Conservation (phyloP, 1,140 invertebrate genomes). For the Arion vulgaris region DNA sequence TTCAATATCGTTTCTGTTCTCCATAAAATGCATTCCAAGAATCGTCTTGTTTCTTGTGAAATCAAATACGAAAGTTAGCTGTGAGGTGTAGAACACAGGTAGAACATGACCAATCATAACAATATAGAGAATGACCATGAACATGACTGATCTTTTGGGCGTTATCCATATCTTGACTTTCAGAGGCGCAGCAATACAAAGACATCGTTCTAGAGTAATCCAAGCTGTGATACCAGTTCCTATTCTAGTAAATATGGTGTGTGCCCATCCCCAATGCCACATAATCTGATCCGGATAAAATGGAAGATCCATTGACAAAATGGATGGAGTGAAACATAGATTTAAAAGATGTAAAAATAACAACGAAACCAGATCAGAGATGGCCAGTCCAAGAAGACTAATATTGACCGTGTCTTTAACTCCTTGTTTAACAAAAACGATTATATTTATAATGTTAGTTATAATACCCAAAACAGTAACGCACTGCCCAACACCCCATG, state of each 20-base stretch:
- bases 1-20: not conserved
- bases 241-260: not conserved
- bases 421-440: not conserved
- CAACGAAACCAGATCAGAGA: not conserved
- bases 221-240: not conserved
- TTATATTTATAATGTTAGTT: not conserved
- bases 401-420: not conserved
- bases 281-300: not conserved
- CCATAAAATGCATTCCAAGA: not conserved
- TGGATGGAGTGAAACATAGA: not conserved
- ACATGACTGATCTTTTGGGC: not conserved
- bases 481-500: not conserved
- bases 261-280: not conserved
- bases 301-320: not conserved
- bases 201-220: not conserved
- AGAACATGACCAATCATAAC: not conserved
- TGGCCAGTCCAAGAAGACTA: not conserved
- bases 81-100: not conserved
- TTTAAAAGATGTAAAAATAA: not conserved
- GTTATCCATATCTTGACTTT: slow-evolving; percentile 5
- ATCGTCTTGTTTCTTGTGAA: not conserved
- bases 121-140: not conserved
- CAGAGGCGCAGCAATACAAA: not conserved
- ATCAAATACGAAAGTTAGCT: not conserved
- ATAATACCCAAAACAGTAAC: not conserved